Evolutionary conservation across 2,888 invertebrate species (phyloP), one percentile per base, ranked within the genome.

Genomic region (Nemapogon koenigi): DNA sequence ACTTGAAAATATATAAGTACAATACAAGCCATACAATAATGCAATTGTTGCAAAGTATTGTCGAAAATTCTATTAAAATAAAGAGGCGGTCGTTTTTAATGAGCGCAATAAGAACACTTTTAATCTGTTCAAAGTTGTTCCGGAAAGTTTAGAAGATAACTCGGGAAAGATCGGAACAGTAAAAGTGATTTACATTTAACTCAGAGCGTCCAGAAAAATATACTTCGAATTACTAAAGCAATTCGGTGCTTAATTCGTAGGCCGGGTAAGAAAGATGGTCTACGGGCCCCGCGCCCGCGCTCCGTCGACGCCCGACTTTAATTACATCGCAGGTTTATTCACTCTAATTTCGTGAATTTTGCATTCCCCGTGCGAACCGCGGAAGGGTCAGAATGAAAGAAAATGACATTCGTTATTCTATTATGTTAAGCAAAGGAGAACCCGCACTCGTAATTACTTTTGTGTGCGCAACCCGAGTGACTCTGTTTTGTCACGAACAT

Each of bases 331-430:
- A 69, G 75, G 73, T 76, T 75, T 71, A 72, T 72, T 71, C 71
- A 63, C 64, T 72, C 73, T 75, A 75, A 78, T 76, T 76, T 75
- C 57, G 65, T 61, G 61, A 75, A 70, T 72, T 78, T 76, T 64
- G 70, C 72, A 78, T 76, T 75, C 76, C 60, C 59, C 56, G 61
- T 72, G 73, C 66, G 73, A 71, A 72, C 73, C 73, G 60, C 75
- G 71, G 65, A 72, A 76, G 76, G 78, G 75, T 76, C 75, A 69
- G 65, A 58, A 57, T 51, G 59, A 73, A 75, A 76, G 76, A 76
- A 76, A 78, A 76, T 73, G 76, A 73, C 75, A 78, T 76, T 72
- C 66, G 68, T 76, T 76, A 78, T 76, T 76, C 69, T 73, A 73
- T 75, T 76, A 75, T 63, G 63, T 57, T 57, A 57, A 62, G 65